Percentiles rank a stretch among this genome's conserved stretches.
phyloP scores from a whole-genome alignment of 2,888 invertebrate species.

The Suillia variegata region DNA sequence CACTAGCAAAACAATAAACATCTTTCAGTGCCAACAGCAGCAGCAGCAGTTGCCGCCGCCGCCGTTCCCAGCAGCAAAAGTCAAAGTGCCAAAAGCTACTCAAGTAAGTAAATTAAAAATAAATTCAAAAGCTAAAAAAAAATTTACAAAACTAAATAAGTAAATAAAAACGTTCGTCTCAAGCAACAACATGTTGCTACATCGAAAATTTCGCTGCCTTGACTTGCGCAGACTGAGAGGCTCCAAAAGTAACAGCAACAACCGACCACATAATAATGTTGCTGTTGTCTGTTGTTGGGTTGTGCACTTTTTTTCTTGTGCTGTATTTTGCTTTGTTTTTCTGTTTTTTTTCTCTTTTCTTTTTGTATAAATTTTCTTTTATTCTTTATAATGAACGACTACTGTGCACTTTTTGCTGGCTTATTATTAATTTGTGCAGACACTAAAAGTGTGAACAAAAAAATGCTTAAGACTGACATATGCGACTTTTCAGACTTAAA shows the following conservation, averaged over 20 bases:
- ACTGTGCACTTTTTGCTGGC: not conserved
- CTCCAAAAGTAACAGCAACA: slow-evolving; percentile 1
- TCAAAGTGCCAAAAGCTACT: not conserved
- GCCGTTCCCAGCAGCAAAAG: not conserved
- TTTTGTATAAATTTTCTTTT: not conserved
- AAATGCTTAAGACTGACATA: not conserved
- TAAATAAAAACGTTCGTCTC: too few relatives aligned
- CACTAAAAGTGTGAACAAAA: not conserved
- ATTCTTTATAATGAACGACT: not conserved
- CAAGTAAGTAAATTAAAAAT: too few relatives aligned
- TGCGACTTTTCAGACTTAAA: not conserved
- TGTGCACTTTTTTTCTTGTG: not conserved
- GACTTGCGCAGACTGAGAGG: not conserved
- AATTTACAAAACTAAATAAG: not conserved
- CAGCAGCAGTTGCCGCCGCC: not conserved
- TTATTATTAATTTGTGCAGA: not conserved
- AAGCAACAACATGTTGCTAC: not conserved
- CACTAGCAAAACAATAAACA: not conserved
- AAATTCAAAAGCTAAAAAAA: too few relatives aligned
- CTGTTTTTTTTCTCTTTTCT: not conserved
- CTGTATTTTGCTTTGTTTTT: not conserved
- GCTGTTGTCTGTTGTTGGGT: not conserved
- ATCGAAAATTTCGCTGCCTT: not conserved
- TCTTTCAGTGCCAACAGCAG: not conserved
- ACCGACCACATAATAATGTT: not conserved